phyloP scores from a whole-genome alignment of 2,113 vertebrate genomes.

The Ophiodon elongatus region DNA sequence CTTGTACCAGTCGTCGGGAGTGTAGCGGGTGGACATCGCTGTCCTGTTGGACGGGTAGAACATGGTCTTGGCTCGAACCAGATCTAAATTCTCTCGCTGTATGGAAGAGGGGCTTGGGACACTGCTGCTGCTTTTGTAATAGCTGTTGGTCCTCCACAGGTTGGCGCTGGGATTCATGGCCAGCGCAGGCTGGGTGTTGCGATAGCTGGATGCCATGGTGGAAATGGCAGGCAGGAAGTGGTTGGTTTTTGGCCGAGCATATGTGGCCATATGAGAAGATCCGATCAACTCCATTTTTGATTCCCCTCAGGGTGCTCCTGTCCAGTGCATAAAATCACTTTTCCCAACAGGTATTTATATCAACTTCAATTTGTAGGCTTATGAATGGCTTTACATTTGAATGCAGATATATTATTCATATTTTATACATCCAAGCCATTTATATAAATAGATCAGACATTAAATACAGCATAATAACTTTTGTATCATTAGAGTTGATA shows the following conservation, averaged over 20 bases:
- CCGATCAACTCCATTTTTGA: slow-evolving; percentile 87
- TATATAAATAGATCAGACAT: not conserved
- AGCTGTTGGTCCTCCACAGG: slow-evolving; percentile 88
- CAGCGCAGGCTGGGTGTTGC: slow-evolving; percentile 79
- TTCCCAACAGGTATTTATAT: not conserved
- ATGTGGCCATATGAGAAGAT: slow-evolving; percentile 86
- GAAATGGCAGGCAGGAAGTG: slow-evolving; percentile 90
- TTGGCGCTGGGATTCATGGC: slow-evolving; percentile 81
- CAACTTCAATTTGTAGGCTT: not conserved
- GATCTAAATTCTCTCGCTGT: slow-evolving; percentile 78
- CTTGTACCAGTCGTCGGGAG: slow-evolving; percentile 91
- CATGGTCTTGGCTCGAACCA: slow-evolving; percentile 83
- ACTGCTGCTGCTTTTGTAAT: slow-evolving; percentile 83
- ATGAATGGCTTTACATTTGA: not conserved
- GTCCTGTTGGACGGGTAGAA: slow-evolving; percentile 89
- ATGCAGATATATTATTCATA: not conserved
- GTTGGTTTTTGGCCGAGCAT: slow-evolving; percentile 84
- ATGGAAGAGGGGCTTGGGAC: slow-evolving; percentile 78
- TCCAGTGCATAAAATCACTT: not conserved
- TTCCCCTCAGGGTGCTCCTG: not conserved
- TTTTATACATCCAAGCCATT: not conserved
- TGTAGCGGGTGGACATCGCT: slow-evolving; percentile 85
- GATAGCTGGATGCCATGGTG: slow-evolving; percentile 88
- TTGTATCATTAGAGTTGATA: not conserved
- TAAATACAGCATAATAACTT: not conserved